phyloP scores from a whole-genome alignment of 1,140 invertebrate genomes.

The Trachymyrmex septentrionalis region DNA sequence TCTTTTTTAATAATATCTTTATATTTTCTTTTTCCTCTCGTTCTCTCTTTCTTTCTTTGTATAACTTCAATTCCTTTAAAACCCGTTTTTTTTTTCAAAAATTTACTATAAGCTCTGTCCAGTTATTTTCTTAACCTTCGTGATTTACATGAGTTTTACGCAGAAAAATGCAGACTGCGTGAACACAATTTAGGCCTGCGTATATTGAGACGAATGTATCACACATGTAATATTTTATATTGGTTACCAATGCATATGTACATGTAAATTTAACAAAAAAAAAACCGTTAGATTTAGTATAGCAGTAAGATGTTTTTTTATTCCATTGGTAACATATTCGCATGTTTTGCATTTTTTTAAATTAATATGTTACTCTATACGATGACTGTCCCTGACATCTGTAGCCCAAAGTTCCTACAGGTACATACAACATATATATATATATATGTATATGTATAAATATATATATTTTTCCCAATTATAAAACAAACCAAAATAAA shows the following conservation, averaged over 20 bases:
- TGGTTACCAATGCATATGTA: conserved; percentile 84
- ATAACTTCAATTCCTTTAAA: not conserved
- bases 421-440: conserved; percentile 81
- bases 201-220: conserved; percentile 57
- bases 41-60: not conserved
- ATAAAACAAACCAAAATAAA: conserved; percentile 85
- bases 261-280: conserved; percentile 79
- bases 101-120: not conserved
- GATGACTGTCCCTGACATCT: conserved; percentile 78
- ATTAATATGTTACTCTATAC: conserved; percentile 68
- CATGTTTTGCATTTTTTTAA: conserved; percentile 62
- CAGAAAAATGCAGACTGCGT: not conserved
- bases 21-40: not conserved
- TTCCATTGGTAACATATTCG: conserved; percentile 69
- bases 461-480: conserved; percentile 84
- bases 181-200: conserved; percentile 10
- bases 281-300: conserved; percentile 77
- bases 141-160: conserved; percentile 39
- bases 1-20: too few species aligned
- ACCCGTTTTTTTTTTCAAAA: not conserved
- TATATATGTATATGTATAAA: conserved; percentile 9
- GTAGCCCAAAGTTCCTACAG: conserved; percentile 86
- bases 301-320: conserved; percentile 65
- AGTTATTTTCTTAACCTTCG: conserved; percentile 9
- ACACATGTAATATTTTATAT: conserved; percentile 80